Evolutionary conservation across 53 echinoderm and acorn worm genomes (phyloP).

Genomic region (Arbacia lixula): DNA sequence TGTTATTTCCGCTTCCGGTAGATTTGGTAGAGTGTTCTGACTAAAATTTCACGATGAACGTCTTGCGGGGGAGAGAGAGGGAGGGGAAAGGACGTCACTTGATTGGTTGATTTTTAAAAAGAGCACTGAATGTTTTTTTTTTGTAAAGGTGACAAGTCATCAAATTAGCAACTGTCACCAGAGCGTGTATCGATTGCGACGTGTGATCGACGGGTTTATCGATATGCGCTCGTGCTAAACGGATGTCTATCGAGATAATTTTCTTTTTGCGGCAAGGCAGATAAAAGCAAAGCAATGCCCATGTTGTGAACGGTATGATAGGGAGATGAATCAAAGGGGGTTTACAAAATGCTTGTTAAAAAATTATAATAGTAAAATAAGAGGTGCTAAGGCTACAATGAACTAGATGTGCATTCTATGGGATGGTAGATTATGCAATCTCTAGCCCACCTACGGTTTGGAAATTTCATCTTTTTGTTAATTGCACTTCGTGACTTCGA

Average conservation of each 20-base stretch:
- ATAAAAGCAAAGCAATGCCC: neutral
- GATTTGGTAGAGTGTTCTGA: no score
- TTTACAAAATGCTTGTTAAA: conserved; percentile 21
- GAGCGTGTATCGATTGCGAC: neutral
- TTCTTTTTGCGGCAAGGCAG: neutral
- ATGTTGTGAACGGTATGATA: neutral
- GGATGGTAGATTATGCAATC: conserved; percentile 49
- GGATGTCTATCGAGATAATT: conserved; percentile 18
- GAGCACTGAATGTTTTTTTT: no score
- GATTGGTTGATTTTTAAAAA: no score
- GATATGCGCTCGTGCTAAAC: conserved; percentile 20
- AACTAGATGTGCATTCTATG: conserved; percentile 45
- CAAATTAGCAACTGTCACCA: no score
- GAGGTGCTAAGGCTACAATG: conserved; percentile 18
- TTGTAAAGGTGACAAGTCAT: no score
- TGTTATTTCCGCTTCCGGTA: no score
- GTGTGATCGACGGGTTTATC: neutral
- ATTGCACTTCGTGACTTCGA: conserved; percentile 52
- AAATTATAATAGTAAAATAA: neutral
- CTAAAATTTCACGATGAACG: no score
- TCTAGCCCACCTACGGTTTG: conserved; percentile 50
- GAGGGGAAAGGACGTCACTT: no score
- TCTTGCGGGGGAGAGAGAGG: no score
- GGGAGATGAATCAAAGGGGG: conserved; percentile 3
- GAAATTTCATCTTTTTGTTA: neutral